phyloP scores from a whole-genome alignment of 64 coral and sea anemone genomes.

The Pachyseris speciosa region DNA sequence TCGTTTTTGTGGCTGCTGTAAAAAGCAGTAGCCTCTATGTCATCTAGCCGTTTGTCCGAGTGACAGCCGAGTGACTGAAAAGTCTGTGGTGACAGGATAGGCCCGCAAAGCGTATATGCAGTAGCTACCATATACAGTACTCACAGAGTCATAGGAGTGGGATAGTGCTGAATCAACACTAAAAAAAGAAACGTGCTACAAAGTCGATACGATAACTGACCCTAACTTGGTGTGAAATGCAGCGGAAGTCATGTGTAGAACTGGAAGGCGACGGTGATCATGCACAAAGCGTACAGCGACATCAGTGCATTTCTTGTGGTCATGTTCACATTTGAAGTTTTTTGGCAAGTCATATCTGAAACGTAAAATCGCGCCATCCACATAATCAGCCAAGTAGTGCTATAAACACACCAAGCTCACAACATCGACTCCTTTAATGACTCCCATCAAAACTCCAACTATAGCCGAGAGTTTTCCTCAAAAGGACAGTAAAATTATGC shows the following conservation, averaged over 20 bases:
- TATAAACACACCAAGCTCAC: no score
- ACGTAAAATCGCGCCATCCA: background rate
- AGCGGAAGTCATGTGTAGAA: constrained; percentile 70
- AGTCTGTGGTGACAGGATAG: no score
- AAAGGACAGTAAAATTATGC: no score
- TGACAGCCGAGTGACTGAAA: no score
- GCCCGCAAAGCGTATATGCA: no score
- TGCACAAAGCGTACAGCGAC: constrained; percentile 38
- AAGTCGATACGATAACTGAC: background rate
- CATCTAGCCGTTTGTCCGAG: no score
- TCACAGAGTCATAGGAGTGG: background rate
- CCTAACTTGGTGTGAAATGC: constrained; percentile 72
- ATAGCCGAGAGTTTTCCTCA: no score
- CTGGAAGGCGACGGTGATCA: constrained; percentile 68
- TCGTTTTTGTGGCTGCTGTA: no score
- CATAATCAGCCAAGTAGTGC: background rate
- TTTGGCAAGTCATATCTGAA: constrained; percentile 62
- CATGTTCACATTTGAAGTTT: constrained; percentile 70
- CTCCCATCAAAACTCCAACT: no score
- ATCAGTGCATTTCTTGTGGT: constrained; percentile 70
- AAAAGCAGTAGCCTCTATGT: no score
- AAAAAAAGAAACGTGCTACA: background rate
- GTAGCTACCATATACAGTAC: no score
- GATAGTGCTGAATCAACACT: background rate
- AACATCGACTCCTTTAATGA: no score